A percentile compares a stretch with the other conserved stretches of the same genome.
Evolutionary conservation across 2,113 vertebrate genomes (phyloP).

Genomic region (Porphyrio hochstetteri): DNA sequence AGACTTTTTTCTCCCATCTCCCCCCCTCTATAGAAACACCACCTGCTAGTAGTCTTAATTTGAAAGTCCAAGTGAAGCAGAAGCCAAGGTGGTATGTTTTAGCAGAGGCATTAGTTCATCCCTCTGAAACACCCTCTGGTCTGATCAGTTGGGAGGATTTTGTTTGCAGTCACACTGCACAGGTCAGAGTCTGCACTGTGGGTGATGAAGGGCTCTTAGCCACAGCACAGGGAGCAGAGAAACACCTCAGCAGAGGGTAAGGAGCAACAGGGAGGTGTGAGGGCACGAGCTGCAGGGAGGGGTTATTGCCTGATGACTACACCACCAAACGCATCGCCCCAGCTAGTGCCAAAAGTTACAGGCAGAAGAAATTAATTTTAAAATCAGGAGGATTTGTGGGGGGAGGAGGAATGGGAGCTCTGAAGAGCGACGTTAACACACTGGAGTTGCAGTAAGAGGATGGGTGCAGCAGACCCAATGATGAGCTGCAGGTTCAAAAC

Average conservation of each 20-base stretch:
- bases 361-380: not conserved
- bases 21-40: not conserved
- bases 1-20: not conserved
- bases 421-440: accelerated
- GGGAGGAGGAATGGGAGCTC: not conserved
- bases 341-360: not conserved
- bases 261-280: not conserved
- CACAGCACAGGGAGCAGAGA: not conserved
- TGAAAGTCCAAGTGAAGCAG: not conserved
- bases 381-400: not conserved
- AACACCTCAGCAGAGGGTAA: not conserved
- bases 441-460: not conserved
- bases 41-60: not conserved
- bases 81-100: not conserved
- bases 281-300: not conserved
- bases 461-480: not conserved
- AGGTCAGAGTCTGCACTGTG: not conserved
- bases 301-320: not conserved
- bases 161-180: not conserved
- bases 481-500: not conserved
- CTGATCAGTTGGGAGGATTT: not conserved
- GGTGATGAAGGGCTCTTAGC: not conserved
- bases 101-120: not conserved
- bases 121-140: not conserved
- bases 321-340: not conserved